phyloP scores from a whole-genome alignment of 2,797 vertebrate genomes.

The Rallus crepitans region DNA sequence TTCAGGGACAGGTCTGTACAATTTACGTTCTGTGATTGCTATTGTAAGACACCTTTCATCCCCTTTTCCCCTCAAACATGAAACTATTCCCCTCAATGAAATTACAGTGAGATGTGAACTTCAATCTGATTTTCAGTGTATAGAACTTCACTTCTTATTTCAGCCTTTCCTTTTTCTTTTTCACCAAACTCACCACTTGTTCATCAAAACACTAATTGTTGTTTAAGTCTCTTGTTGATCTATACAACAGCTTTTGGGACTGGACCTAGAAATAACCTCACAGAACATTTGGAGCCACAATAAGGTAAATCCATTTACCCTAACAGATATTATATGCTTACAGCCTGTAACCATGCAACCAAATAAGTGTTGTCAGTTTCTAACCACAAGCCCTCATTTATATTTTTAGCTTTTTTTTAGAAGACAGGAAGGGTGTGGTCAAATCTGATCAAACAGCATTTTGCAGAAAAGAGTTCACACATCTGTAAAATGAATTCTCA shows the following conservation, averaged over 20 bases:
- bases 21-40: not conserved
- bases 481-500: conserved; percentile 46
- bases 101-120: not conserved
- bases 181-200: not conserved
- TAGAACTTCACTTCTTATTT: not conserved
- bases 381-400: conserved; percentile 2
- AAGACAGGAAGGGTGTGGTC: conserved; percentile 64
- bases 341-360: conserved; percentile 50
- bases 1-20: not conserved
- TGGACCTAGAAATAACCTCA: not conserved
- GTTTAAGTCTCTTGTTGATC: not conserved
- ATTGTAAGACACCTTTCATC: not conserved
- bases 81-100: not conserved
- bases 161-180: not conserved
- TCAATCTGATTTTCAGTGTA: not conserved
- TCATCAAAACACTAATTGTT: not conserved
- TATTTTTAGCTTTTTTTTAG: conserved; percentile 57
- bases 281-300: not conserved
- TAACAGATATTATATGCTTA: not conserved
- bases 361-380: conserved; percentile 39
- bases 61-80: not conserved
- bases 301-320: not conserved
- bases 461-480: conserved; percentile 19
- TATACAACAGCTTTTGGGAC: not conserved
- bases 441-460: conserved; percentile 43